These are phyloP conservation scores for Microctonus aethiopoides DNA, from an alignment of 2,888 invertebrate species.

Conservation along the genomic window DNA sequence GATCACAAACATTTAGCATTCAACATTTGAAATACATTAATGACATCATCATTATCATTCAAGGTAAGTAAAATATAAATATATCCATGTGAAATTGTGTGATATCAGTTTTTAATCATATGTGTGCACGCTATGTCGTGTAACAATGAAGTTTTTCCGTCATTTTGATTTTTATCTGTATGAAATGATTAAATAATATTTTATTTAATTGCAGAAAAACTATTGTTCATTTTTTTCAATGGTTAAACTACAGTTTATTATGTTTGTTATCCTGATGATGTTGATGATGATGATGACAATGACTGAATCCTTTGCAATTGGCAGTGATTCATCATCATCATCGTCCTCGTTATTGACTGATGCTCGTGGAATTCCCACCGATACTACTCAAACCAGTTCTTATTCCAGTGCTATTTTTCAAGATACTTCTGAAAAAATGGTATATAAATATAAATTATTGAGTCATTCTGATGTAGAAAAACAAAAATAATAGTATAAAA, in stretches of 20 bases:
- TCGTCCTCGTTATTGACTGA: constrained; percentile 13
- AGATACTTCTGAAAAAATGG: neutral
- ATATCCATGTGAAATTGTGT: neutral
- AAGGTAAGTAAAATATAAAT: neutral
- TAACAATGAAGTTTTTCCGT: neutral
- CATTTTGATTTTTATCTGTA: neutral
- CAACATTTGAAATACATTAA: neutral
- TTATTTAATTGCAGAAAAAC: neutral
- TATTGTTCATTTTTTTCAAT: neutral
- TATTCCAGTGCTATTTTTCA: neutral
- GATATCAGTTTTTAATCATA: neutral
- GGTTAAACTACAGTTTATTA: neutral
- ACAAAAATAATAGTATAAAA: neutral
- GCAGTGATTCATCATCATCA: constrained; percentile 1
- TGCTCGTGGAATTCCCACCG: neutral
- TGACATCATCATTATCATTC: neutral
- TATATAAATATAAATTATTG: neutral
- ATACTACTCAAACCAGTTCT: neutral
- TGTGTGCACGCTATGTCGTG: neutral
- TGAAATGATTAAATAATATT: neutral
- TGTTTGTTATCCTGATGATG: neutral
- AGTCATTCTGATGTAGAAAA: neutral
- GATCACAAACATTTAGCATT: neutral
- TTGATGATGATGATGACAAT: neutral
- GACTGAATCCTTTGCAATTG: neutral